Percentiles rank a stretch among this genome's conserved stretches.
Conservation (phyloP, 2,113 vertebrate species). For the Ceyx cyanopectus region DNA sequence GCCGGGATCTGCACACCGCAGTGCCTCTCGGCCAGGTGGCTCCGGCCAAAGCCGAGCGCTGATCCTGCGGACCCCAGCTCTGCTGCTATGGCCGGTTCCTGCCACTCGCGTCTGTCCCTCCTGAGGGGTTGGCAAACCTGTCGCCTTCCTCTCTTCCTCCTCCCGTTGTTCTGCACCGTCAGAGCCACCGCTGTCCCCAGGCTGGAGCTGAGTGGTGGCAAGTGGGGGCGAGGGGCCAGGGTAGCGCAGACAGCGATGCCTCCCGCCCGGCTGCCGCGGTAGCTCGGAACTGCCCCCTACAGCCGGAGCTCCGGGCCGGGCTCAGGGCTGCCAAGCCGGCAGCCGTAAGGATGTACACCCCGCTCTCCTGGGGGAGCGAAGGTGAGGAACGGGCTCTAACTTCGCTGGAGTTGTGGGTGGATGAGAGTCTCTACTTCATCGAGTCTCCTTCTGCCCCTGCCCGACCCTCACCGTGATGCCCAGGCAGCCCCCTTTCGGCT, state of each 20-base stretch:
- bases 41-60: neutral
- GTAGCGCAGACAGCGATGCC: neutral
- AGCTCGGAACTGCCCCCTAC: neutral
- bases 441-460: neutral
- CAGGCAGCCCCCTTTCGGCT: neutral
- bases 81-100: neutral
- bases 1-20: neutral
- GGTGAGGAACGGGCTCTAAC: constrained; percentile 12
- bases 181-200: neutral
- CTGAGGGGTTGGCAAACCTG: neutral
- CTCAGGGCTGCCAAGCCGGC: neutral
- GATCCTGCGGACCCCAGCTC: neutral
- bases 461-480: neutral
- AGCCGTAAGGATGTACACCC: neutral
- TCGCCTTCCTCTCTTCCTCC: neutral
- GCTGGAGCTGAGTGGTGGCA: neutral
- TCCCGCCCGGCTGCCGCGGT: neutral
- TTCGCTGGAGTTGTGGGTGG: constrained; percentile 32
- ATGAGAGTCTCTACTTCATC: neutral
- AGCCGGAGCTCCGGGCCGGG: neutral
- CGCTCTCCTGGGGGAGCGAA: neutral
- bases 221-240: neutral
- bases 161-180: neutral
- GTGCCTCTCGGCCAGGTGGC: neutral
- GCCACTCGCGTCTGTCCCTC: neutral